Conservation (phyloP, 2,888 invertebrate species). For the Crossocerus cetratus region DNA sequence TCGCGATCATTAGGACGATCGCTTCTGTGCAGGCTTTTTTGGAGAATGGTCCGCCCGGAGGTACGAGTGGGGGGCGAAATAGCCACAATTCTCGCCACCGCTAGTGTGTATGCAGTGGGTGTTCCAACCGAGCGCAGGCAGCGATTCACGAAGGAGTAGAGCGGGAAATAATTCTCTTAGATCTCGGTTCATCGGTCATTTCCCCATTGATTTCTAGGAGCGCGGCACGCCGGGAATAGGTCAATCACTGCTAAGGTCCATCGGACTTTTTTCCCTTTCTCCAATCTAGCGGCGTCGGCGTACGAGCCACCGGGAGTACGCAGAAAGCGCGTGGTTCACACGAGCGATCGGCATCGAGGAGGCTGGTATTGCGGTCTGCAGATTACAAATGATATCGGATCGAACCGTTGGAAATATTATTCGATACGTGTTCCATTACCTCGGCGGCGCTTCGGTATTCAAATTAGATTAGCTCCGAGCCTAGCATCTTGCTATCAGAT, state of each 20-base stretch:
- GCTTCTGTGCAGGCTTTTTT: neutral
- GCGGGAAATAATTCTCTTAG: too few species aligned
- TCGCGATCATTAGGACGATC: slow-evolving; percentile 3
- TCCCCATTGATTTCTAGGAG: too few species aligned
- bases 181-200: too few species aligned
- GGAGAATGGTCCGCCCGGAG: too few species aligned
- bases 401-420: slow-evolving; percentile 74
- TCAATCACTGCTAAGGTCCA: too few species aligned
- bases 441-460: slow-evolving; percentile 51
- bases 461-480: slow-evolving; percentile 70
- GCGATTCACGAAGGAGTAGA: too few species aligned
- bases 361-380: slow-evolving; percentile 40
- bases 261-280: neutral
- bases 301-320: slow-evolving; percentile 50
- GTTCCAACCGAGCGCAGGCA: too few species aligned
- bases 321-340: slow-evolving; percentile 63
- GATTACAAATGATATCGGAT: slow-evolving; percentile 73
- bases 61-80: too few species aligned
- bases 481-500: slow-evolving; percentile 44
- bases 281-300: slow-evolving; percentile 19
- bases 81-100: too few species aligned
- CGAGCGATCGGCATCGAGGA: slow-evolving; percentile 31
- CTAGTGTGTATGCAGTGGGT: too few species aligned
- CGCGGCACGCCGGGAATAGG: too few species aligned
- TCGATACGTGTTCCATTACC: slow-evolving; percentile 76